These are phyloP conservation scores for Thunnus albacares DNA, from an alignment of 2,797 vertebrate species.

Conservation along the genomic window DNA sequence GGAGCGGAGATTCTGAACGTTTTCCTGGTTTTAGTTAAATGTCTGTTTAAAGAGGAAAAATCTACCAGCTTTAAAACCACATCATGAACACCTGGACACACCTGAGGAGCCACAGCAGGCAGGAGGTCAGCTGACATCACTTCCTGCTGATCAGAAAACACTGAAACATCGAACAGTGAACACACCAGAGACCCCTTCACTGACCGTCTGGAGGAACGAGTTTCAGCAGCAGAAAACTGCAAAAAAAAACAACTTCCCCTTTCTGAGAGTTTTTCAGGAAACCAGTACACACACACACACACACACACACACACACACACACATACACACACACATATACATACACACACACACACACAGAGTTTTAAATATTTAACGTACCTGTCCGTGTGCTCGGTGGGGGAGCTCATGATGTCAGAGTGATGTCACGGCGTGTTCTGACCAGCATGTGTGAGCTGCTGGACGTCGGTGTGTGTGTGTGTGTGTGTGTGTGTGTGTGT, in stretches of 20 bases:
- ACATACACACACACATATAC: constrained; percentile 21
- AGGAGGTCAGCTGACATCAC: constrained; percentile 44
- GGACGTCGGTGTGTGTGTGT: constrained; percentile 1
- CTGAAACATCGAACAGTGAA: not conserved
- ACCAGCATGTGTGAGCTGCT: constrained; percentile 46
- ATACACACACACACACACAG: constrained; percentile 12
- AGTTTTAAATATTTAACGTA: constrained; percentile 32
- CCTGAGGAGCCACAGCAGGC: not conserved
- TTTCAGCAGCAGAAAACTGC: not conserved
- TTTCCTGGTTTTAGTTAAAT: no score
- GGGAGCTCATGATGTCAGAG: constrained; percentile 74
- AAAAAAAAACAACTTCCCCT: constrained; percentile 47
- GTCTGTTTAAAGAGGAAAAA: no score
- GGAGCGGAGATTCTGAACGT: no score
- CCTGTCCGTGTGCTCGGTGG: constrained; percentile 58
- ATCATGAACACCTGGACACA: no score
- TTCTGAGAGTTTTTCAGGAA: constrained; percentile 42
- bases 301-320: constrained; percentile 23
- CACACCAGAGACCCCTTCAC: constrained; percentile 25
- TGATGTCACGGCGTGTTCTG: constrained; percentile 62
- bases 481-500: not conserved
- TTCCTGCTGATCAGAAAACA: constrained; percentile 39
- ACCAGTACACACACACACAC: constrained; percentile 17
- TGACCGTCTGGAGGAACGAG: constrained; percentile 14
- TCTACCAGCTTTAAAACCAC: no score